Percentiles rank a stretch among this genome's conserved stretches.
Conservation (phyloP, 1,140 invertebrate species). For the Theocolax elegans region DNA sequence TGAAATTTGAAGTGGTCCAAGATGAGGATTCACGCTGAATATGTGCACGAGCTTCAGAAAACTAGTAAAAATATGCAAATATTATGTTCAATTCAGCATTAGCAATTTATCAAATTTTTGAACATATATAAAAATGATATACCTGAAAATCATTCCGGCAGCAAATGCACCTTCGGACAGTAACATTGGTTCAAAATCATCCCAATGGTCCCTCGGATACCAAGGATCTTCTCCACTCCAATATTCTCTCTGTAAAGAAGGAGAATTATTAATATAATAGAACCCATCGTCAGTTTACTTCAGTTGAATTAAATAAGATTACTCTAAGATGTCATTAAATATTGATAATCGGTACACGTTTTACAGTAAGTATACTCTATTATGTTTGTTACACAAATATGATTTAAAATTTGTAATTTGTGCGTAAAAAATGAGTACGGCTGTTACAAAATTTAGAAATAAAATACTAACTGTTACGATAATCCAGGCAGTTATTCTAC, state of each 20-base stretch:
- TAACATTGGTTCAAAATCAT: slow-evolving; percentile 93
- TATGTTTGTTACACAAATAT: too few species aligned
- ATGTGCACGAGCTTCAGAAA: slow-evolving; percentile 95
- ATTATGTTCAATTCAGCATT: too few species aligned
- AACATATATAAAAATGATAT: not conserved
- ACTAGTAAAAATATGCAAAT: slow-evolving; percentile 60
- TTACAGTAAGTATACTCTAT: too few species aligned
- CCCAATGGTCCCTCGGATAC: slow-evolving; percentile 88
- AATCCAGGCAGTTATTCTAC: slow-evolving; percentile 80
- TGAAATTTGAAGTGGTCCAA: slow-evolving; percentile 90
- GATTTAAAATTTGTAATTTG: too few species aligned
- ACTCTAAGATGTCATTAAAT: too few species aligned
- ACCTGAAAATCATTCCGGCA: slow-evolving; percentile 94
- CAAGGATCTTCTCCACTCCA: slow-evolving; percentile 80
- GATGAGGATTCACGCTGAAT: slow-evolving; percentile 94
- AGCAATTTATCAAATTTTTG: too few species aligned
- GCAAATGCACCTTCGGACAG: slow-evolving; percentile 94
- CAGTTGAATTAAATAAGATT: too few species aligned
- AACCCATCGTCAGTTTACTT: not conserved
- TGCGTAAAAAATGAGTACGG: too few species aligned
- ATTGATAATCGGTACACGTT: too few species aligned
- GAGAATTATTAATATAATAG: too few species aligned
- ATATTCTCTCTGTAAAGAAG: slow-evolving; percentile 76
- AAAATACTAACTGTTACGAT: slow-evolving; percentile 80
- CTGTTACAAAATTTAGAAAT: too few species aligned